Base-by-base conservation (phyloP, 2,113 vertebrate species). In the Dolichotis patagonum region DNA sequence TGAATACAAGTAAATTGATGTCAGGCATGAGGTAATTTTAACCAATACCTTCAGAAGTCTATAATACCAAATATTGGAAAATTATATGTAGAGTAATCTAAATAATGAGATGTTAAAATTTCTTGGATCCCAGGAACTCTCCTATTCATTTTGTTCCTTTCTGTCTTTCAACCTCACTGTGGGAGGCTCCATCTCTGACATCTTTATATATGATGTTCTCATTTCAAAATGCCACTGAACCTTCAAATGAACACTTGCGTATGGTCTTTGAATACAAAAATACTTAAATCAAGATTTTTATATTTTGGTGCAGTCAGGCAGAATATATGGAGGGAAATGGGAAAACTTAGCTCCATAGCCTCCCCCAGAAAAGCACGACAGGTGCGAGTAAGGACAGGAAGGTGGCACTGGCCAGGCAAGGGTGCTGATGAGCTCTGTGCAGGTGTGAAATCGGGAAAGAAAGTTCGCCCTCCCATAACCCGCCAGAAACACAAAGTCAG, bases 141-240 rank as follows among this genome's bases (percentile, higher is more conserved):
- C 97, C 98, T 98, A 97, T 99, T 99, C 98, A 99, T 99, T 98
- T 98, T 98, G 96, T 94, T 98, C 98, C 95, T 98, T 98, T 98
- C 98, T 98, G 95, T 97, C 98, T 99, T 99, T 99, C 98, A 98
- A 96, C 97, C 98, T 99, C 99, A 97, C 99, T 69, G 98, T 98
- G 98, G 99, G 99, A 99, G 99, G 98, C 97, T 98, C 98, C 97
- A 95, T 97, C 97, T 96, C 97, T 99, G 99, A 99, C 99, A 99
- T 99, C 99, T 99, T 99, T 99, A 99, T 99, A 98, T 98, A 99
- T 97, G 98, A 99, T 98, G 97, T 96, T 98, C 99, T 99, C 98
- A 97, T 99, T 99, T 99, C 98, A 98, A 99, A 99, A 99, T 98
- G 98, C 98, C 98, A 98, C 98, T 97, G 98, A 99, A 98, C 98